These are phyloP conservation scores for Acanthopleura granulata DNA, from an alignment of 2,888 invertebrate genomes.

Conservation along the genomic window DNA sequence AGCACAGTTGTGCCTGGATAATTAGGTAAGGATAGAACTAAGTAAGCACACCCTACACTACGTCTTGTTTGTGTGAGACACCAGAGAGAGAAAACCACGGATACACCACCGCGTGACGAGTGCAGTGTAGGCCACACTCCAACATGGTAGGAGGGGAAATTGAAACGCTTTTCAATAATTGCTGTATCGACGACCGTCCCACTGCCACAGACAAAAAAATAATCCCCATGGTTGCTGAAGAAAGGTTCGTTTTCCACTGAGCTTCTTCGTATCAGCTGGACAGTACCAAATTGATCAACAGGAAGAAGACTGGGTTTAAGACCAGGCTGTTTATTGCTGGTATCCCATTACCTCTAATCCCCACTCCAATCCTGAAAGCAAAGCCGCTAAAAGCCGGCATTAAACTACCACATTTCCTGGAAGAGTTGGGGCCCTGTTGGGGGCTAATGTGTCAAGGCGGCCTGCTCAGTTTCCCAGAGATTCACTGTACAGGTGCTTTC, in stretches of 20 bases:
- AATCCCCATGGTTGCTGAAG: not conserved
- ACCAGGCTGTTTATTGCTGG: not conserved
- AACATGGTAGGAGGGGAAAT: not conserved
- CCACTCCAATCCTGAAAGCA: constrained; percentile 4
- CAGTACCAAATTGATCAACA: not conserved
- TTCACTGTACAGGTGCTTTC: no score
- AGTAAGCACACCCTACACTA: no score
- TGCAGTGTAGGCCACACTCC: no score
- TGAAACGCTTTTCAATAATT: constrained; percentile 9
- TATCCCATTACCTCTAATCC: constrained; percentile 6
- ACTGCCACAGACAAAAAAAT: constrained; percentile 5
- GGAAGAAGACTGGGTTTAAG: not conserved
- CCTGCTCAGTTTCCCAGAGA: no score
- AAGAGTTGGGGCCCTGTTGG: not conserved
- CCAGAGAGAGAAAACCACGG: no score
- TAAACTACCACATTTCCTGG: constrained; percentile 5
- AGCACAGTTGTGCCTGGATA: no score
- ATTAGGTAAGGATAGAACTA: no score
- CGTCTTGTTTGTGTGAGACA: no score
- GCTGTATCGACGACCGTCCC: not conserved
- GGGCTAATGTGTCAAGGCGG: not conserved
- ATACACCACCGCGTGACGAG: no score
- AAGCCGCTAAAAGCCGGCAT: constrained; percentile 7
- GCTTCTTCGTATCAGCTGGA: not conserved
- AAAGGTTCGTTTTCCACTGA: not conserved